Conservation (phyloP, 2,113 vertebrate species). For the Ammodytes dubius region DNA sequence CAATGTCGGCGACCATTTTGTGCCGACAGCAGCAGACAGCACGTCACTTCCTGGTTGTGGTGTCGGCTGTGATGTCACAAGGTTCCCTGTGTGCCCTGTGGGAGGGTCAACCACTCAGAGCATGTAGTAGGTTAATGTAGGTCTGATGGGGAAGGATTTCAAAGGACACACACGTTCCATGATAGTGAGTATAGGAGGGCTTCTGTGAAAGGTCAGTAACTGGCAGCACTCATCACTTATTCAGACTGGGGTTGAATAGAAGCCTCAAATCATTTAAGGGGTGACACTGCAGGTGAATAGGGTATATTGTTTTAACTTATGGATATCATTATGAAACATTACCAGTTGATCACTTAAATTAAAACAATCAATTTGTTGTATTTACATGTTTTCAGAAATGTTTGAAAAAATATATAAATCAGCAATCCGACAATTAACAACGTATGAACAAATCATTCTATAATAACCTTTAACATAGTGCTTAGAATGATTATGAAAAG, state of each 20-base stretch:
- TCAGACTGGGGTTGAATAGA: neutral
- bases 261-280: neutral
- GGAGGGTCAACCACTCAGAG: slow-evolving; percentile 71
- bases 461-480: no score
- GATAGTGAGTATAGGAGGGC: slow-evolving; percentile 50
- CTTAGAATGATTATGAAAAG: no score
- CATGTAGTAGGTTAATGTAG: slow-evolving; percentile 59
- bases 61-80: slow-evolving; percentile 61
- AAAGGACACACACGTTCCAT: slow-evolving; percentile 52
- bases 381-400: no score
- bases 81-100: slow-evolving; percentile 60
- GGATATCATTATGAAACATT: no score
- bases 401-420: no score
- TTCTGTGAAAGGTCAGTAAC: slow-evolving; percentile 63
- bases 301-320: no score
- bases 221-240: slow-evolving; percentile 11
- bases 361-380: no score
- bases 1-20: slow-evolving; percentile 42
- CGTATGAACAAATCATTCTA: no score
- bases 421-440: no score
- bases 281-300: no score
- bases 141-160: slow-evolving; percentile 47
- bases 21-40: slow-evolving; percentile 60
- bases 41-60: slow-evolving; percentile 60
- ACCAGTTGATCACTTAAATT: no score